Evolutionary conservation across 2,797 vertebrate species (phyloP).

Genomic region (Iguana delicatissima): DNA sequence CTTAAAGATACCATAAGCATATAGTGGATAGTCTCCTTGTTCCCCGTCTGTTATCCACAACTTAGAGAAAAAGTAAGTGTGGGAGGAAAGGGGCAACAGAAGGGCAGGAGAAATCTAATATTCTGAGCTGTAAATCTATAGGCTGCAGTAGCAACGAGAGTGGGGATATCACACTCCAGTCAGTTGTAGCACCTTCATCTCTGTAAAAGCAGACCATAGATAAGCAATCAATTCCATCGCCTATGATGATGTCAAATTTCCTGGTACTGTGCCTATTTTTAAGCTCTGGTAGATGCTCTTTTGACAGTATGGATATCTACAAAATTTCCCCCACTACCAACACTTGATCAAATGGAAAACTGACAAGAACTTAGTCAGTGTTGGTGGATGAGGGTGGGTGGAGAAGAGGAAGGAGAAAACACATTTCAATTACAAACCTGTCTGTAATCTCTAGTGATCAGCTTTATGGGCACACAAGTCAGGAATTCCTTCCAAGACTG

Average conservation of each 20-base stretch:
- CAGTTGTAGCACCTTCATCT: neutral
- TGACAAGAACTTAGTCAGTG: too few species aligned
- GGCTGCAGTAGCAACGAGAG: neutral
- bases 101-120: neutral
- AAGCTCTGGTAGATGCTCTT: constrained; percentile 3
- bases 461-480: neutral
- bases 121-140: neutral
- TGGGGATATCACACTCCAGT: neutral
- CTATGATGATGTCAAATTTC: neutral
- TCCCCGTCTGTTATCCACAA: neutral
- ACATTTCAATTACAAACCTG: neutral
- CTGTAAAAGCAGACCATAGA: neutral
- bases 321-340: neutral
- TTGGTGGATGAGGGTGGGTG: neutral
- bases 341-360: constrained; percentile 13
- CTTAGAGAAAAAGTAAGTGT: neutral
- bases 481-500: neutral
- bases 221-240: neutral
- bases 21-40: neutral
- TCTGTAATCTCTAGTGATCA: neutral
- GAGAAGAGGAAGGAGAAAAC: neutral
- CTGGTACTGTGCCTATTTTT: constrained; percentile 1
- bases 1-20: neutral
- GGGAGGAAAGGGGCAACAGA: neutral
- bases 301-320: neutral